Evolutionary conservation across 2,888 invertebrate species (phyloP).

Genomic region (Nomada fabriciana): DNA sequence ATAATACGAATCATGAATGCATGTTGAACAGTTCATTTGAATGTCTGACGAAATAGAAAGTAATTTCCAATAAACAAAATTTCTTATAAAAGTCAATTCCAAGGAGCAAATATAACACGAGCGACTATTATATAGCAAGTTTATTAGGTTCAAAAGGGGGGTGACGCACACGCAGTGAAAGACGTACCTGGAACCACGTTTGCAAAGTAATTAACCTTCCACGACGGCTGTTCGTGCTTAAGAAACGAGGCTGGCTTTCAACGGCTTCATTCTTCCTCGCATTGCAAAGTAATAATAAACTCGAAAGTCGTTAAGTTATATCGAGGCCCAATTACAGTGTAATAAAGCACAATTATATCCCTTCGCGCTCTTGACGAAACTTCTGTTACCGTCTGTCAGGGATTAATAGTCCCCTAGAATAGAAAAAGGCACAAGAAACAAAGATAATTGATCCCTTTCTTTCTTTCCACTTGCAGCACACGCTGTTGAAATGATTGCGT

Average conservation of each 20-base stretch:
- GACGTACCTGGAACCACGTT: constrained; percentile 57
- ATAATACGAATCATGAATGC: neutral
- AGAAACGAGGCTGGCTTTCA: constrained; percentile 47
- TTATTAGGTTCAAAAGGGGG: neutral
- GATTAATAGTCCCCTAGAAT: neutral
- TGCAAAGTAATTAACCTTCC: constrained; percentile 64
- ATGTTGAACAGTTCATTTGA: neutral
- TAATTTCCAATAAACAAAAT: constrained; percentile 8
- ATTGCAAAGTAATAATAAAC: constrained; percentile 64
- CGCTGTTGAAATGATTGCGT: too few relatives aligned
- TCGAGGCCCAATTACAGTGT: constrained; percentile 56
- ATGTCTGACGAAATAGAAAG: neutral
- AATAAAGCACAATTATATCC: constrained; percentile 42
- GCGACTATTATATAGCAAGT: constrained; percentile 8
- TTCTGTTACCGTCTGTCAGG: neutral
- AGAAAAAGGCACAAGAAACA: neutral
- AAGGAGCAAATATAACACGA: constrained; percentile 6
- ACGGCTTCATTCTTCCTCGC: constrained; percentile 59
- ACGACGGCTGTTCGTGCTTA: constrained; percentile 57
- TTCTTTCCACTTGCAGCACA: neutral
- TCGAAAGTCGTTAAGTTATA: constrained; percentile 66
- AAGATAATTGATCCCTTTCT: neutral
- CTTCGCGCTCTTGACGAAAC: constrained; percentile 39
- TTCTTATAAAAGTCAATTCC: constrained; percentile 11
- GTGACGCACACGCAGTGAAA: constrained; percentile 44